Evolutionary conservation across 2,888 invertebrate genomes (phyloP).

Genomic region (Xanthorhoe designata): DNA sequence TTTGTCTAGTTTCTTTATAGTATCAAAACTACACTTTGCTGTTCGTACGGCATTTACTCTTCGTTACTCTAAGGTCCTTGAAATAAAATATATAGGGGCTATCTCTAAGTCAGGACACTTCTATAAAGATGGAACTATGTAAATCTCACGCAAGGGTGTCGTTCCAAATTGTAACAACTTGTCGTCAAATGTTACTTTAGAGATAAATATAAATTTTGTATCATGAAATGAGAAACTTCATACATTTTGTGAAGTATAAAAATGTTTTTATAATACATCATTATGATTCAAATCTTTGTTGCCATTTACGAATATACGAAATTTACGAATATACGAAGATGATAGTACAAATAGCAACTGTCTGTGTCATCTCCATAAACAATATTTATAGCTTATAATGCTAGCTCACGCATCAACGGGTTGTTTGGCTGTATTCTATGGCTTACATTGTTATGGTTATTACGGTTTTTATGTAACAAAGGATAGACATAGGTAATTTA

Average conservation of each 20-base stretch:
- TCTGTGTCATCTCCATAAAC: neutral
- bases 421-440: neutral
- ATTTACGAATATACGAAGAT: no score
- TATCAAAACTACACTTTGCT: neutral
- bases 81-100: slow-evolving; percentile 11
- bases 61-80: neutral
- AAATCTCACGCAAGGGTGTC: slow-evolving; percentile 30
- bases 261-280: no score
- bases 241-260: no score
- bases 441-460: neutral
- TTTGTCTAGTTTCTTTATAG: neutral
- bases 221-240: no score
- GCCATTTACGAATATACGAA: no score
- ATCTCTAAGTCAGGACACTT: slow-evolving; percentile 25
- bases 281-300: no score
- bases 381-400: neutral
- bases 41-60: neutral
- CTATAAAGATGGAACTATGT: slow-evolving; percentile 25
- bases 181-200: slow-evolving; percentile 6
- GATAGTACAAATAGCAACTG: neutral
- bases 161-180: slow-evolving; percentile 16
- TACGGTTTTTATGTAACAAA: neutral
- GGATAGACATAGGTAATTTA: neutral
- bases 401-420: neutral
- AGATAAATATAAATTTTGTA: neutral